A percentile compares a stretch with the other conserved stretches of the same genome.
These are phyloP conservation scores for Osmoderma eremita DNA, from an alignment of 2,888 invertebrate genomes.

Conservation along the genomic window DNA sequence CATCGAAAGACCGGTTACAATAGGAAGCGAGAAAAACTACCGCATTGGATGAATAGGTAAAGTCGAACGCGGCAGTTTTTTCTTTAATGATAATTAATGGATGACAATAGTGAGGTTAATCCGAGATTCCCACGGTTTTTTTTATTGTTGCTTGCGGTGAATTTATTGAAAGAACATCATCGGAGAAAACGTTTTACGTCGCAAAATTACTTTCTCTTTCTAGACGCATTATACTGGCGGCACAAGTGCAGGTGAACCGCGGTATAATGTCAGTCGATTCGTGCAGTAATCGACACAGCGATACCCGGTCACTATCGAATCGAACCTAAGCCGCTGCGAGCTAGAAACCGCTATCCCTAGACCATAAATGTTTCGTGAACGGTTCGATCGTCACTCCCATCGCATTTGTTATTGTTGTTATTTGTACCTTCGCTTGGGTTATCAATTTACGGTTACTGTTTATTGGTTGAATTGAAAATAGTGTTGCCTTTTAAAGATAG, in stretches of 20 bases:
- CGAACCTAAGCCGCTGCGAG: neutral
- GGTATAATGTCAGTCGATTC: slow-evolving; percentile 28
- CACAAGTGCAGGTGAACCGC: neutral
- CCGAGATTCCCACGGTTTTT: slow-evolving; percentile 21
- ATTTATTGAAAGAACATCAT: slow-evolving; percentile 25
- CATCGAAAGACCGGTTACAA: neutral
- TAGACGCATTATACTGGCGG: slow-evolving; percentile 17
- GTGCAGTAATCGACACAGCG: slow-evolving; percentile 1
- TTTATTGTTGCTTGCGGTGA: slow-evolving; percentile 12
- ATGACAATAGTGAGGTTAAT: slow-evolving; percentile 10
- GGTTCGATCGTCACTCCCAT: slow-evolving; percentile 21
- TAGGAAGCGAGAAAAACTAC: slow-evolving; percentile 4
- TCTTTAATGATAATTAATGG: slow-evolving; percentile 6
- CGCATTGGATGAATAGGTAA: neutral
- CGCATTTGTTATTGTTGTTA: slow-evolving; percentile 21
- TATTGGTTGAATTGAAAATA: slow-evolving; percentile 4
- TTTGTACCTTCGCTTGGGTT: slow-evolving; percentile 13
- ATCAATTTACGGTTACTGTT: slow-evolving; percentile 29
- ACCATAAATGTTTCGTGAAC: slow-evolving; percentile 12
- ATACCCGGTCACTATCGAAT: slow-evolving; percentile 12
- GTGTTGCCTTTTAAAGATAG: slow-evolving; percentile 13
- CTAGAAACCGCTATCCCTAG: slow-evolving; percentile 31
- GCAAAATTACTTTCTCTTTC: slow-evolving; percentile 36
- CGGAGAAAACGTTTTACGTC: slow-evolving; percentile 21
- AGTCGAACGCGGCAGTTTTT: neutral